A percentile compares a stretch with the other conserved stretches of the same genome.
These are phyloP conservation scores for Scaptomyza reducta DNA, from an alignment of 2,888 invertebrate genomes.

Conservation along the genomic window DNA sequence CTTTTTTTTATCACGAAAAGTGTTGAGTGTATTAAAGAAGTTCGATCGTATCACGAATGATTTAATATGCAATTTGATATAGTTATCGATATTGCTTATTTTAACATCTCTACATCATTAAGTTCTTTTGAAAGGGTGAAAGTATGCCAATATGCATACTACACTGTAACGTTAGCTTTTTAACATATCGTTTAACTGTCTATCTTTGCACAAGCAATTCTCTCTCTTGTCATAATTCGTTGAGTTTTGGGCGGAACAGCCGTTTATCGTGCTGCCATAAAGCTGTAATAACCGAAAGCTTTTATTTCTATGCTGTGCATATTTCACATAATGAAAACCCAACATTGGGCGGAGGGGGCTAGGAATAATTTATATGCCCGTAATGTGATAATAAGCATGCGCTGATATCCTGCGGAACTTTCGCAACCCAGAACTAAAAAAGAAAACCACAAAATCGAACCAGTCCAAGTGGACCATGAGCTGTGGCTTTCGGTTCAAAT, in stretches of 20 bases:
- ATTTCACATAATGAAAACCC: constrained; percentile 59
- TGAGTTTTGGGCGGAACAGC: constrained; percentile 53
- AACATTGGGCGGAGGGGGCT: constrained; percentile 59
- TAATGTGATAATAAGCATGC: constrained; percentile 79
- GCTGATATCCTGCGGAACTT: constrained; percentile 80
- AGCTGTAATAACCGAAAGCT: constrained; percentile 21
- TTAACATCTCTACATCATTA: background rate
- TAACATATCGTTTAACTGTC: constrained; percentile 20
- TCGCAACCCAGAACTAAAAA: constrained; percentile 35
- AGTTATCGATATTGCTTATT: too few species aligned
- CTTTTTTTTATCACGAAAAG: background rate
- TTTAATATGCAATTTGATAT: background rate
- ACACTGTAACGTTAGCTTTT: constrained; percentile 11
- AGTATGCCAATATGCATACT: constrained; percentile 9
- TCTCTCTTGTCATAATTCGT: constrained; percentile 40
- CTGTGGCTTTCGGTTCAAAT: constrained; percentile 64
- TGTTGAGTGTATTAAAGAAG: background rate
- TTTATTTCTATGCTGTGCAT: constrained; percentile 22
- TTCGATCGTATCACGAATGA: background rate
- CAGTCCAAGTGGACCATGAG: constrained; percentile 16
- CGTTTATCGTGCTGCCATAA: constrained; percentile 54
- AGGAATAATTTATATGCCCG: constrained; percentile 75
- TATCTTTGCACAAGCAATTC: constrained; percentile 13
- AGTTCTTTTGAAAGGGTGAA: background rate
- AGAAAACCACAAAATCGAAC: constrained; percentile 1